Evolutionary conservation across 2,113 vertebrate genomes (phyloP).

Genomic region (Donacobius atricapilla): DNA sequence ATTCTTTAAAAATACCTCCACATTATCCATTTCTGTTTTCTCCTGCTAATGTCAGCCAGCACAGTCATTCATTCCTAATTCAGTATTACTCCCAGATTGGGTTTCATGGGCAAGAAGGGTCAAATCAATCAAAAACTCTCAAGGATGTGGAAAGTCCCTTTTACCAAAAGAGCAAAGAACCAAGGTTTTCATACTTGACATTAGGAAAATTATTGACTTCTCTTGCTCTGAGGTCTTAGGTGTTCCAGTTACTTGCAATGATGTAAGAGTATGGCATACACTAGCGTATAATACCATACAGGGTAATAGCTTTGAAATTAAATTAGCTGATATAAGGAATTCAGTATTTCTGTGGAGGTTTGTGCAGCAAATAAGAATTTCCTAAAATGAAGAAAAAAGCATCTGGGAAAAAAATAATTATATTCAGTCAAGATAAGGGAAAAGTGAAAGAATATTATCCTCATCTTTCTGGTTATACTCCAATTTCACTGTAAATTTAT

Average conservation of each 20-base stretch:
- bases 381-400: not conserved
- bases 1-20: not conserved
- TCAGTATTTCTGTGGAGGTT: not conserved
- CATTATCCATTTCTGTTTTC: not conserved
- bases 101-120: not conserved
- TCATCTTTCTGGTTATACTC: not conserved
- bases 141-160: not conserved
- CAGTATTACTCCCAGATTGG: not conserved
- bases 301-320: not conserved
- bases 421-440: not conserved
- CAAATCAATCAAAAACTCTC: not conserved
- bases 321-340: not conserved
- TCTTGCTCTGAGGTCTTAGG: not conserved
- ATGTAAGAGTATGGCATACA: not conserved
- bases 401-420: not conserved
- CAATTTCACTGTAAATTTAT: not conserved
- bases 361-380: not conserved
- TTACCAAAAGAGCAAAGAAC: not conserved
- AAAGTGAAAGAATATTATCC: not conserved
- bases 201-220: not conserved
- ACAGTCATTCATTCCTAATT: not conserved
- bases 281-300: not conserved
- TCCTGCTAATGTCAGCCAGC: not conserved
- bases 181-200: not conserved
- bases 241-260: not conserved